Conservation (phyloP, 2,797 vertebrate genomes). For the Sebastiscus tertius region DNA sequence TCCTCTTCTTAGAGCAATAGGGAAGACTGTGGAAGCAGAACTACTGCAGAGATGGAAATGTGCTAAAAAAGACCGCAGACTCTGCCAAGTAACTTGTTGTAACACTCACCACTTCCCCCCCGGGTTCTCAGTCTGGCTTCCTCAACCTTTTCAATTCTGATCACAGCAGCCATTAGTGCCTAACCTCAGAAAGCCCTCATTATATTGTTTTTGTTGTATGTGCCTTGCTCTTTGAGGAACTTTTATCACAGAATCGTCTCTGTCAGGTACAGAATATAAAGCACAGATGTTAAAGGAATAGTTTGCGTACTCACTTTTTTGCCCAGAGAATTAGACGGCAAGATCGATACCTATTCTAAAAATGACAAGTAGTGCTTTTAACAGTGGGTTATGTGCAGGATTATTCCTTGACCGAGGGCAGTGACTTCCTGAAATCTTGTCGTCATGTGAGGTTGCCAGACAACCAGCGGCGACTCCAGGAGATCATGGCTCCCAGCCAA, state of each 20-base stretch:
- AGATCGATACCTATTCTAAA: not conserved
- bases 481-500: no score
- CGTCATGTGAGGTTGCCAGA: no score
- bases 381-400: no score
- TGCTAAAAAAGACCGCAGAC: conserved; percentile 13
- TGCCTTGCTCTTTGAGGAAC: not conserved
- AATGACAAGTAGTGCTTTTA: not conserved
- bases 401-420: not conserved
- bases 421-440: not conserved
- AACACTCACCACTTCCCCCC: conserved; percentile 10
- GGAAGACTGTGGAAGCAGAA: conserved; percentile 20
- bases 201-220: conserved; percentile 4
- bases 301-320: not conserved
- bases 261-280: not conserved
- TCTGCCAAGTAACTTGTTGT: conserved; percentile 32
- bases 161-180: conserved; percentile 8
- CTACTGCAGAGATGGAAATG: conserved; percentile 28
- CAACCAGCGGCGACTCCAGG: no score
- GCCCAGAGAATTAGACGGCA: fast-evolving
- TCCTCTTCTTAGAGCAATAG: conserved; percentile 7
- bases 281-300: not conserved
- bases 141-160: conserved; percentile 32
- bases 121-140: not conserved
- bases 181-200: conserved; percentile 14
- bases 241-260: not conserved